Base-by-base conservation (phyloP, 2,888 invertebrate species). In the Troides oblongomaculatus region DNA sequence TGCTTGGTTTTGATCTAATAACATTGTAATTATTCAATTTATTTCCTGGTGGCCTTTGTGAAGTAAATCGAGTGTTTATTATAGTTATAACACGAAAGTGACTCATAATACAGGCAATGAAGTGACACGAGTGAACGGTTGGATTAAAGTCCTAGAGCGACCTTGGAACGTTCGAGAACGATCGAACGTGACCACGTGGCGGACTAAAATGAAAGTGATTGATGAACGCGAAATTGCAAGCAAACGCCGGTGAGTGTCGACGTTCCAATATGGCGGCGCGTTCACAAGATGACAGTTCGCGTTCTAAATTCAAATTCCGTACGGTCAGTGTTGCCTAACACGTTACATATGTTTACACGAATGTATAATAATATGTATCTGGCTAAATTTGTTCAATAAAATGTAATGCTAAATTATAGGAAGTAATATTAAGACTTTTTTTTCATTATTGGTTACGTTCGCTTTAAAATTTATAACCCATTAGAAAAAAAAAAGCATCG, bases 11-110 rank as follows among this genome's bases (percentile, higher is more conserved):
- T 39, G 30, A 60, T 67, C 67, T 61, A 63, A 64, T 59, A 25
- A 62, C 68, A 65, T 62, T 25, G 30, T 66, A 69, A 61, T 63
- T 70, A 66, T 63, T 70, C 23, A 70, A 72, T 73, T 69, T 43
- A 62, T 72, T 77, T 78, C 78, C 77, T 76, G 78, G 68, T 77
- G 78, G 69, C 76, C 77, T 77, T 75, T 71, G 72, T 71, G 71
- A 72, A 73, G 71, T 73, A 70, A 67, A 71, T 59, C 69, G 71
- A 69, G 57, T 50, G 64, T 59, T 72, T 61, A 62, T 64, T 23
- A 30, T 30, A 60, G 59, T 64, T 64, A 64, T 64, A 39, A 67
- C 64, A 70, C 60, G 61, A 70, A 67, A 70, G 67, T 70, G 70
- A 70, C 56, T 70, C 70, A 60, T 64, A 66, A 67, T 50, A 17